Conservation (phyloP, 2,888 invertebrate genomes). For the Anoncus sp. region DNA sequence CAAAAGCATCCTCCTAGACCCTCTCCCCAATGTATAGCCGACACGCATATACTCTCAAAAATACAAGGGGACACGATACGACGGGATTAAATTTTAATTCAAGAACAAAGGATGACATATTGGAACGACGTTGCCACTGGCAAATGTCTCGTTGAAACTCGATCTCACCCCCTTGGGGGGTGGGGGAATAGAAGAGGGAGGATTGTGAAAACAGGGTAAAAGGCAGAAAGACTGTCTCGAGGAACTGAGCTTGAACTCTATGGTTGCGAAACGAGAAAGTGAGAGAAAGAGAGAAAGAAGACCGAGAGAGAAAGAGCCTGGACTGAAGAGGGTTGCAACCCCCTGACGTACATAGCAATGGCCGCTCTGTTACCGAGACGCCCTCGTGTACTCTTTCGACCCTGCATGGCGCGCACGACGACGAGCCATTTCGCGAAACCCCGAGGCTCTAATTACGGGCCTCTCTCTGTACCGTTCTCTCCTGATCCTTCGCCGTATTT, state of each 20-base stretch:
- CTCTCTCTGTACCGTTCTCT: conserved; percentile 65
- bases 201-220: conserved; percentile 52
- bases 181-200: conserved; percentile 29
- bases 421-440: conserved; percentile 73
- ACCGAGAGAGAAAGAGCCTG: conserved; percentile 46
- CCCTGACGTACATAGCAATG: conserved; percentile 60
- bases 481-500: conserved; percentile 64
- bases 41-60: conserved; percentile 46
- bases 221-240: conserved; percentile 52
- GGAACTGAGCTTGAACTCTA: conserved; percentile 44
- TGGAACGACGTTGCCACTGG: conserved; percentile 76
- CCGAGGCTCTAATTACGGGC: conserved; percentile 82
- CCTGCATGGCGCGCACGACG: conserved; percentile 70
- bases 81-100: conserved; percentile 82
- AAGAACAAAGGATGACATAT: conserved; percentile 82
- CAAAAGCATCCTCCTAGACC: conserved; percentile 21
- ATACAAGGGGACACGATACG: conserved; percentile 63
- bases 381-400: conserved; percentile 54
- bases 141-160: conserved; percentile 71
- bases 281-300: conserved; percentile 29
- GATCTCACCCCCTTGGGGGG: conserved; percentile 27
- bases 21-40: background rate
- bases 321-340: conserved; percentile 63
- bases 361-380: conserved; percentile 64
- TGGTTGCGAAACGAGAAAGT: no score